A percentile compares a stretch with the other conserved stretches of the same genome.
phyloP scores from a whole-genome alignment of 2,113 vertebrate species.

The Nycticorax nycticorax region DNA sequence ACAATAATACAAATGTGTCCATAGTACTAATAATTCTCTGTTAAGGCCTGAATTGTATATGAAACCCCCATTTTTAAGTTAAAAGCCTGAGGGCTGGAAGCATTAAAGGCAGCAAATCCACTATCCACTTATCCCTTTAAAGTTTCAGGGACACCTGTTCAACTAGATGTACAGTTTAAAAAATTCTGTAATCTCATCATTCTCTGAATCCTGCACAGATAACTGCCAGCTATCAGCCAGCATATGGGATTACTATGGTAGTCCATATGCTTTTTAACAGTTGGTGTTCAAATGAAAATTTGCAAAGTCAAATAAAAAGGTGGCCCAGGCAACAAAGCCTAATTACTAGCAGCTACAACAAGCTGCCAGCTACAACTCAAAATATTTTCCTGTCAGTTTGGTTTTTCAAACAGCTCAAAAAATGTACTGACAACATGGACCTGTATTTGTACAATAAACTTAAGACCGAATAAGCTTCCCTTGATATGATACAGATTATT shows the following conservation, averaged over 20 bases:
- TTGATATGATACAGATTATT: not conserved
- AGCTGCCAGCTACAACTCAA: conserved; percentile 27
- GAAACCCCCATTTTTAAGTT: not conserved
- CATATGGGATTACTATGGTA: conserved; percentile 54
- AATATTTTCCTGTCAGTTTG: not conserved
- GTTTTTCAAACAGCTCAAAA: not conserved
- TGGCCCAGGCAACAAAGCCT: conserved; percentile 36
- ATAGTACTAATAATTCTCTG: not conserved
- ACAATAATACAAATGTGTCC: not conserved
- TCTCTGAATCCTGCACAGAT: conserved; percentile 39
- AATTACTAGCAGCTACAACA: conserved; percentile 34
- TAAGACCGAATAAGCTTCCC: not conserved
- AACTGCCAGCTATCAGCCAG: conserved; percentile 32
- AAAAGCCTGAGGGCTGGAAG: not conserved
- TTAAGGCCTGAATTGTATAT: not conserved
- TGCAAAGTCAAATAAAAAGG: conserved; percentile 64
- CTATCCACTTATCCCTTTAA: not conserved
- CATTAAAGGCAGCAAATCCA: not conserved
- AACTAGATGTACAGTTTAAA: not conserved
- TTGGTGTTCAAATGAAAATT: conserved; percentile 66
- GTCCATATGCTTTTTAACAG: conserved; percentile 69
- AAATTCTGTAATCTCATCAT: conserved; percentile 8
- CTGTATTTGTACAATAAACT: not conserved
- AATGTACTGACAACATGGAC: not conserved
- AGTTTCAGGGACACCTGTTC: not conserved